Conservation (phyloP, 1,140 invertebrate species). For the Himalopsyche phryganea region DNA sequence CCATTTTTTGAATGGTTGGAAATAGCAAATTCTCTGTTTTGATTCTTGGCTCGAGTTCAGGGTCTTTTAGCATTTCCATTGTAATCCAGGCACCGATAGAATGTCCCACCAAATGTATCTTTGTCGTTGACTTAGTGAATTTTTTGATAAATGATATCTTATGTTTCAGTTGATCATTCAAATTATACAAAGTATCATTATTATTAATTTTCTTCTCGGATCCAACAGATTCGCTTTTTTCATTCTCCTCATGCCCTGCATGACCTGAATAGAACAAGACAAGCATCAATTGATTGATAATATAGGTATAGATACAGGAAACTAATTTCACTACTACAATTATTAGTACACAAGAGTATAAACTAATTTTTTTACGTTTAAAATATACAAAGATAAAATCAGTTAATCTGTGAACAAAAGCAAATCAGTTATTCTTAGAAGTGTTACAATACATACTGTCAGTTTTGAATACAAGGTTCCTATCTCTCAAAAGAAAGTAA, state of each 20-base stretch:
- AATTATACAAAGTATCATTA: conserved; percentile 58
- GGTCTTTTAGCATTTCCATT: conserved; percentile 66
- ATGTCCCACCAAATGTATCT: conserved; percentile 75
- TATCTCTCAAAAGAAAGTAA: no score
- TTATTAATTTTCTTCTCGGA: conserved; percentile 49
- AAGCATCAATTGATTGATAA: no score
- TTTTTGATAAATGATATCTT: conserved; percentile 73
- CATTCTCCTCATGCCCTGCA: conserved; percentile 60
- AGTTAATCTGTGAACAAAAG: no score
- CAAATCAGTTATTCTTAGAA: no score
- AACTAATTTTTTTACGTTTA: no score
- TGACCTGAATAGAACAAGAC: conserved; percentile 61
- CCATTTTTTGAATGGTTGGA: conserved; percentile 79
- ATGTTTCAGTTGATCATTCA: conserved; percentile 76
- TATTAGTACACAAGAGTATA: no score
- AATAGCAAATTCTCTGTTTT: conserved; percentile 69
- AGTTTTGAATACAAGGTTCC: no score
- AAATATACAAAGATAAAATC: no score
- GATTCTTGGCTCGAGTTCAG: conserved; percentile 48
- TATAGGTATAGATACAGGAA: no score
- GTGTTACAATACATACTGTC: no score
- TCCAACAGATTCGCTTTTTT: conserved; percentile 32
- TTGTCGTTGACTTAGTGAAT: conserved; percentile 63
- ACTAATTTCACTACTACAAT: no score
- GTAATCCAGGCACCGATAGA: conserved; percentile 81